Base-by-base conservation (phyloP, 2,888 invertebrate species). In the Imbricaverruca yamaguchii region DNA sequence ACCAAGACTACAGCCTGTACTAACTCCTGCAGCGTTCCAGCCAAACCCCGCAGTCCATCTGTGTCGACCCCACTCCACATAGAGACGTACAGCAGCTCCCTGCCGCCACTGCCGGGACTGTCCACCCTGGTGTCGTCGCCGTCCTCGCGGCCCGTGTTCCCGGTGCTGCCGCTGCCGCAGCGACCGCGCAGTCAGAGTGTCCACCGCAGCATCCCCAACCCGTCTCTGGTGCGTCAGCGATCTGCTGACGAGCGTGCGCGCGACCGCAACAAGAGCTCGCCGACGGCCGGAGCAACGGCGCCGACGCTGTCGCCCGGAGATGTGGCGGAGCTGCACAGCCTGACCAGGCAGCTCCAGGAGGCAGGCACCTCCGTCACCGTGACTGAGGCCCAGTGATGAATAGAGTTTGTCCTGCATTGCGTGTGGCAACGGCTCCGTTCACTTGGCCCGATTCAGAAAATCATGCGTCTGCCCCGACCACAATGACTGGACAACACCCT, bases 161-260 rank as follows among this genome's bases (percentile, higher is more conserved):
- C 74, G 55, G 74, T 74, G 53, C 74, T 55, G 53, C 74, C 74
- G 18, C 55, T 74, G 57, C 79, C 79, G 11, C 79, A 79, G 79
- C 57, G 79, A 39, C 79, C 79, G 18, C 55, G 53, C 18, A 79
- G 79, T 15, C 79, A 59, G 57, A n/a, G 23, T 23, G 79, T 79
- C 57, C 59, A 59, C 59, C 79, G 79, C 79, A 57, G 57, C 57
- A 79, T 79, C 57, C 79, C 79, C 23, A 79, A 79, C 79, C 79
- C 79, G 79, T 79, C 79, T 23, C 79, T 79, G 15, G 23, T 79
- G 57, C 57, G 56, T 0, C 79, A 79, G 79, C n/a, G 79, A 13
- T 79, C 79, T 18, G 53, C 74, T 11, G 74, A 74, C 8, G 74
- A 74, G 74, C 53, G 74, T 8, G 74, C 74, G 21, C 74, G 74